Conservation (phyloP, 1,140 invertebrate species). For the Polyergus mexicanus region DNA sequence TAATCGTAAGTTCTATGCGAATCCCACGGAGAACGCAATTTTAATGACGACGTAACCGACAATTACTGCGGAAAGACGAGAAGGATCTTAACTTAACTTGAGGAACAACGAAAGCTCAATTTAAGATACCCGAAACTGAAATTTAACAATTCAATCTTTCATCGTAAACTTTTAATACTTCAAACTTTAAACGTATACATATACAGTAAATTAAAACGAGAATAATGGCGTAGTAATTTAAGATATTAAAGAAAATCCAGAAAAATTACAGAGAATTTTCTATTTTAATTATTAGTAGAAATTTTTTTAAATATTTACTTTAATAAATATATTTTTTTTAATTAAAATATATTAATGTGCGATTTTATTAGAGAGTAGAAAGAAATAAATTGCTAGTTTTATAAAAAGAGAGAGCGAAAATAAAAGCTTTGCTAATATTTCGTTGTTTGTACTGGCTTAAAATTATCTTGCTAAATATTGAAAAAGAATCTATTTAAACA, state of each 20-base stretch:
- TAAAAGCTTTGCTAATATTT: neutral
- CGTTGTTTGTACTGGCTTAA: neutral
- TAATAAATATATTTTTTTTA: too few species aligned
- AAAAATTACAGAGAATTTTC: too few species aligned
- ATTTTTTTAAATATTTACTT: too few species aligned
- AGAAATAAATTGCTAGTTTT: too few species aligned
- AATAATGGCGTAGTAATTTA: neutral
- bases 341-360: too few species aligned
- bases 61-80: constrained; percentile 27
- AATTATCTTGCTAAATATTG: neutral
- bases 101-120: neutral
- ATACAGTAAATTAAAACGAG: neutral
- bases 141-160: neutral
- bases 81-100: neutral
- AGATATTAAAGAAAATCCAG: neutral
- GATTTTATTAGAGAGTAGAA: too few species aligned
- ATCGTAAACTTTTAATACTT: neutral
- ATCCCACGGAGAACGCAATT: neutral
- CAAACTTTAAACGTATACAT: neutral
- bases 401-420: too few species aligned
- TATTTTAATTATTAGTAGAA: too few species aligned
- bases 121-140: neutral
- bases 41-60: constrained; percentile 12
- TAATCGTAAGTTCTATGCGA: constrained; percentile 38
- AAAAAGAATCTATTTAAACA: neutral